A percentile compares a stretch with the other conserved stretches of the same genome.
phyloP scores from a whole-genome alignment of 2,888 invertebrate species.

The Agrochola lota region DNA sequence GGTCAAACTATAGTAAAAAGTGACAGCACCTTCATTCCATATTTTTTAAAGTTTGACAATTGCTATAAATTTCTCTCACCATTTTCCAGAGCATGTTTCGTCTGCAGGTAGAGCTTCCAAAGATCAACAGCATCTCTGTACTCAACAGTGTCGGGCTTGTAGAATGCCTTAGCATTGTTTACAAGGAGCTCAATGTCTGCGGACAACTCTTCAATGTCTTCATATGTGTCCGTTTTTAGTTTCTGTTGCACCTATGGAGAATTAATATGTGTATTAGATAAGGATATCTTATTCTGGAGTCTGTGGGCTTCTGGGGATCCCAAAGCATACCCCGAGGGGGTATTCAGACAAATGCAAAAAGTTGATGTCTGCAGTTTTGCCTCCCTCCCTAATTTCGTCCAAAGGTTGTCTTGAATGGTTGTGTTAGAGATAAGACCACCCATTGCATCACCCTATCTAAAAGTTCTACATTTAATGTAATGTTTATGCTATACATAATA shows the following conservation, averaged over 20 bases:
- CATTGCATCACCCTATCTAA: too few species aligned
- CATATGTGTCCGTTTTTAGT: conserved; percentile 98
- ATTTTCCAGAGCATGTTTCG: conserved; percentile 83
- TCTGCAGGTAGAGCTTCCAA: conserved; percentile 94
- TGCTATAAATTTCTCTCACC: conserved; percentile 70
- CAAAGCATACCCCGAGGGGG: background rate
- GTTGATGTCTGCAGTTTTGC: background rate
- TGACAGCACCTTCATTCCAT: background rate
- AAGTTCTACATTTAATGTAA: too few species aligned
- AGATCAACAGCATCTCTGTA: conserved; percentile 97
- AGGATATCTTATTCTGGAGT: background rate
- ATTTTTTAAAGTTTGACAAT: background rate
- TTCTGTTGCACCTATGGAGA: conserved; percentile 96
- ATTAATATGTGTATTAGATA: conserved; percentile 10
- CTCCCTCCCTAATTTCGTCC: too few species aligned
- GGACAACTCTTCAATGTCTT: conserved; percentile 97
- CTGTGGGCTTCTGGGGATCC: background rate
- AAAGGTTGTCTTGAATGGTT: too few species aligned
- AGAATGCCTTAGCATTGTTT: conserved; percentile 98
- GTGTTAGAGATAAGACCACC: too few species aligned
- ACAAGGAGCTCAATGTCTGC: conserved; percentile 97
- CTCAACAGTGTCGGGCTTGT: conserved; percentile 96
- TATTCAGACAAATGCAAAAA: too few species aligned
- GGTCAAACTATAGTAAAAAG: background rate
- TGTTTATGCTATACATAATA: too few species aligned